phyloP scores from a whole-genome alignment of 2,113 vertebrate species.

The Tupaia tana region DNA sequence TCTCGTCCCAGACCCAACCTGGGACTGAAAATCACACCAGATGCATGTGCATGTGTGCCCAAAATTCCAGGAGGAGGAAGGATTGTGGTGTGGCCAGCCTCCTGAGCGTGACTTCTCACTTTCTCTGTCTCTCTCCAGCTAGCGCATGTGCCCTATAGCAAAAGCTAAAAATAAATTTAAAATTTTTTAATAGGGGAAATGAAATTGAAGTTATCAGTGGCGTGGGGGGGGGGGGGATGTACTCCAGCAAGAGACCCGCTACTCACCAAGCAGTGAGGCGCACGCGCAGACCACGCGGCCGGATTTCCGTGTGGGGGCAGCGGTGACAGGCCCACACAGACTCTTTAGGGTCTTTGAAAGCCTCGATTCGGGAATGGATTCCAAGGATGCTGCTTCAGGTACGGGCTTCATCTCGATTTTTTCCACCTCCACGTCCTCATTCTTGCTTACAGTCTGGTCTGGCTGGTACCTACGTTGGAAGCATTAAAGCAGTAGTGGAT shows the following conservation, averaged over 20 bases:
- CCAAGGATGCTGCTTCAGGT: slow-evolving; percentile 77
- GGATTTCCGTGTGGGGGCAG: slow-evolving; percentile 85
- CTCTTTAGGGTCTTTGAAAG: slow-evolving; percentile 40
- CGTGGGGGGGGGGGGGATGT: too few species aligned
- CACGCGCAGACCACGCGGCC: slow-evolving; percentile 89
- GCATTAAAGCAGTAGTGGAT: rapidly evolving
- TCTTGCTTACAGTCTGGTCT: slow-evolving; percentile 80
- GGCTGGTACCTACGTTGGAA: slow-evolving; percentile 91
- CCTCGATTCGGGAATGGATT: slow-evolving; percentile 58
- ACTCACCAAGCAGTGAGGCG: slow-evolving; percentile 90
- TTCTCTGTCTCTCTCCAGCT: too few species aligned
- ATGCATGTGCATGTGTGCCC: too few species aligned
- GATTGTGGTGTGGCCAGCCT: too few species aligned
- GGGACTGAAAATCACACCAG: too few species aligned
- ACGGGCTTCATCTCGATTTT: slow-evolving; percentile 85
- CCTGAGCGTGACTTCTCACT: too few species aligned
- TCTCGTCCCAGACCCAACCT: too few species aligned
- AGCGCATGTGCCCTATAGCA: too few species aligned
- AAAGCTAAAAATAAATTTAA: too few species aligned
- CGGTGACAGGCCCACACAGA: slow-evolving; percentile 81
- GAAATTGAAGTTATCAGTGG: too few species aligned
- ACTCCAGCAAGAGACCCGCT: rapidly evolving
- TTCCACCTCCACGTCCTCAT: slow-evolving; percentile 80
- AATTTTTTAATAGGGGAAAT: too few species aligned
- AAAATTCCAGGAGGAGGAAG: too few species aligned